These are phyloP conservation scores for Drosophila paucipuncta DNA, from an alignment of 2,888 invertebrate species.

Conservation along the genomic window DNA sequence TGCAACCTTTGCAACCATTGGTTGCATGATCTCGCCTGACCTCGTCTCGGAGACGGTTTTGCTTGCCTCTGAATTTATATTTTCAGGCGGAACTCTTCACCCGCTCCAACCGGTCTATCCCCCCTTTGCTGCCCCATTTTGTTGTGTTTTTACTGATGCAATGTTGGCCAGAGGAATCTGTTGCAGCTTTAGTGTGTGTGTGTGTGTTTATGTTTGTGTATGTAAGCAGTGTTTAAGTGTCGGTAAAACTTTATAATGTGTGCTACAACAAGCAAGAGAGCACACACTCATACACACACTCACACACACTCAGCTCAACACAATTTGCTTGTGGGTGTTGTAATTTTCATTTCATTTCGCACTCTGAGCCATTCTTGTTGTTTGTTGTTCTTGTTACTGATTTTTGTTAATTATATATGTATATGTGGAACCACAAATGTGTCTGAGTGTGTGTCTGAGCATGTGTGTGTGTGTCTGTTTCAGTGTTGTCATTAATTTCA, in stretches of 20 bases:
- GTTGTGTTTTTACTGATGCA: slow-evolving; percentile 48
- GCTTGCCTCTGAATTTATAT: slow-evolving; percentile 3
- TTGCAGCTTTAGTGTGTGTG: slow-evolving; percentile 39
- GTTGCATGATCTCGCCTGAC: slow-evolving; percentile 41
- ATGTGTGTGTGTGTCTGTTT: slow-evolving; percentile 45
- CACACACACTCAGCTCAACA: slow-evolving; percentile 3
- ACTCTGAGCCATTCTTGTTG: slow-evolving; percentile 27
- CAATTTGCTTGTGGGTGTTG: slow-evolving; percentile 29
- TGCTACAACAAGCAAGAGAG: slow-evolving; percentile 62
- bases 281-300: slow-evolving; percentile 5
- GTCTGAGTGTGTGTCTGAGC: slow-evolving; percentile 31
- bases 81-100: background rate
- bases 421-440: slow-evolving; percentile 26
- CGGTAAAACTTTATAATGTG: slow-evolving; percentile 75
- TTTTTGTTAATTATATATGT: slow-evolving; percentile 67
- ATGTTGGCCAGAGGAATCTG: slow-evolving; percentile 51
- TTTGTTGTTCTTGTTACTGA: slow-evolving; percentile 49
- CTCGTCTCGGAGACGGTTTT: slow-evolving; percentile 23
- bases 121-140: slow-evolving; percentile 4
- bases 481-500: slow-evolving; percentile 65
- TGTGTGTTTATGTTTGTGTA: slow-evolving; percentile 44
- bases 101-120: background rate
- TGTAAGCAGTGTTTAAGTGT: slow-evolving; percentile 65
- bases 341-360: slow-evolving; percentile 69
- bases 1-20: slow-evolving; percentile 13